phyloP scores from a whole-genome alignment of 2,113 vertebrate genomes.

The Xenopus laevis region DNA sequence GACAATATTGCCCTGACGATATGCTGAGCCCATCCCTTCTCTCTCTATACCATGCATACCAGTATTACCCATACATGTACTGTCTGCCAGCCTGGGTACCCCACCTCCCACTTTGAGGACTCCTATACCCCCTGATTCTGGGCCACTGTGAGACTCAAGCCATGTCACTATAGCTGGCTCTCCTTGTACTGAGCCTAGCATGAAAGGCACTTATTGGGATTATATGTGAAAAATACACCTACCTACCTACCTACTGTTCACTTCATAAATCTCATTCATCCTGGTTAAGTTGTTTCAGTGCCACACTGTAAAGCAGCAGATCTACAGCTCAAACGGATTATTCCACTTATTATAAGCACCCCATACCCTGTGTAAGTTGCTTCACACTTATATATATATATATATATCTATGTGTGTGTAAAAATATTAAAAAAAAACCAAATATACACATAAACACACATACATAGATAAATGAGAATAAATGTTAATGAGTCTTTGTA shows the following conservation, averaged over 20 bases:
- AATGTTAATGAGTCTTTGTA: background rate
- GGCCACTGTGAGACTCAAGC: background rate
- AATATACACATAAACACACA: background rate
- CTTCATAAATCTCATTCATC: no score
- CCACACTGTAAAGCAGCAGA: no score
- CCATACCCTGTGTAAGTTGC: no score
- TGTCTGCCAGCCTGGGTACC: constrained; percentile 60
- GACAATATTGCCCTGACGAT: constrained; percentile 54
- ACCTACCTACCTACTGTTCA: no score
- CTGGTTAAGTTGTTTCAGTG: no score
- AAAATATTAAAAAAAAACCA: background rate
- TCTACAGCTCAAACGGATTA: no score
- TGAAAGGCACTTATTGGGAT: background rate
- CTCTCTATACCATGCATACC: constrained; percentile 61
- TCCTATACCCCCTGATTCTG: constrained; percentile 44
- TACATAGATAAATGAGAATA: background rate
- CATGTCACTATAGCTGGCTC: background rate
- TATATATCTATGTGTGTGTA: no score
- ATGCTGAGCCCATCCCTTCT: constrained; percentile 47
- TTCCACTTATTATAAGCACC: no score
- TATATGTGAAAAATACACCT: background rate
- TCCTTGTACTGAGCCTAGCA: background rate
- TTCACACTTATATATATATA: no score
- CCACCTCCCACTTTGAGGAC: constrained; percentile 46
- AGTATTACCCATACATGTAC: constrained; percentile 63